Evolutionary conservation across 2,888 invertebrate genomes (phyloP).

Genomic region (Tiliacea aurago): DNA sequence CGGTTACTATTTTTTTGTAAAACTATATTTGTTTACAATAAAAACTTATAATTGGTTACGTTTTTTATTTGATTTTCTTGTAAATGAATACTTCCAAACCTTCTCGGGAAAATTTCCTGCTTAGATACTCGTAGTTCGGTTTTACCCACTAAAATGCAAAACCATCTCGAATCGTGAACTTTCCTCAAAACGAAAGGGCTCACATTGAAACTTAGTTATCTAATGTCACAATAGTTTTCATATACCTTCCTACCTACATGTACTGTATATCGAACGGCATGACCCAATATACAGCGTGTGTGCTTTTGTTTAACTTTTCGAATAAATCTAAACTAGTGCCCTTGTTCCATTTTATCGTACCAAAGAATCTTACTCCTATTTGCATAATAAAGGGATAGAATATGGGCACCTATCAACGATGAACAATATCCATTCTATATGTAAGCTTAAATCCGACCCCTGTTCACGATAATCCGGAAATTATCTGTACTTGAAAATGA

Average conservation of each 20-base stretch:
- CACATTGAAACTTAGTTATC: slow-evolving; percentile 19
- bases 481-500: slow-evolving; percentile 58
- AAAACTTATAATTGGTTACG: neutral
- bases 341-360: slow-evolving; percentile 56
- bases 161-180: neutral
- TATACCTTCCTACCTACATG: neutral
- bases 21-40: no score
- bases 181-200: neutral
- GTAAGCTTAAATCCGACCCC: slow-evolving; percentile 52
- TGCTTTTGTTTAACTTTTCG: slow-evolving; percentile 63
- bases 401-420: slow-evolving; percentile 64
- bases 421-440: slow-evolving; percentile 64
- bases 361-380: slow-evolving; percentile 60
- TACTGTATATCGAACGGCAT: slow-evolving; percentile 17
- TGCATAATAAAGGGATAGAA: slow-evolving; percentile 66
- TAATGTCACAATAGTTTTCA: slow-evolving; percentile 21
- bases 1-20: neutral
- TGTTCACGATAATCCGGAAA: slow-evolving; percentile 60
- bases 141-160: neutral
- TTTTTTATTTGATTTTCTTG: neutral
- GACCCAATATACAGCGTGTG: slow-evolving; percentile 36
- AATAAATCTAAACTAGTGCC: slow-evolving; percentile 64
- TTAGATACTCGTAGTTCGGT: no score
- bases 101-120: neutral
- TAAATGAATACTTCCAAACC: no score